These are phyloP conservation scores for Helicoverpa assulta DNA, from an alignment of 2,888 invertebrate species.

Conservation along the genomic window DNA sequence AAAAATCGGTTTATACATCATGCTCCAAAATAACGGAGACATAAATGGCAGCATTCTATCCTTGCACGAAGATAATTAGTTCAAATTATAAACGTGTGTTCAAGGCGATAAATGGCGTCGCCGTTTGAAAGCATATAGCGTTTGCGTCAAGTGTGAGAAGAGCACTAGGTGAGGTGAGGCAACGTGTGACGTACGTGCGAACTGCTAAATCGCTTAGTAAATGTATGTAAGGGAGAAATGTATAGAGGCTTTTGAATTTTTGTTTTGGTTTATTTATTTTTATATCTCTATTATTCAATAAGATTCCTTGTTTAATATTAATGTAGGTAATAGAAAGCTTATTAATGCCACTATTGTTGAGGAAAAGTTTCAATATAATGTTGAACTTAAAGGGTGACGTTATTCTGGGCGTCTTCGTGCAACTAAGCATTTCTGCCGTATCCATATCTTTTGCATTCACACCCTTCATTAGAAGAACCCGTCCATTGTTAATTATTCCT, in stretches of 20 bases:
- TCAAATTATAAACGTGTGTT: slow-evolving; percentile 14
- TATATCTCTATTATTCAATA: no score
- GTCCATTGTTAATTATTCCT: background rate
- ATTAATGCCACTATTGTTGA: no score
- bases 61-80: slow-evolving; percentile 3
- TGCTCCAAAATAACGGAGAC: background rate
- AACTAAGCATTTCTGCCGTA: no score
- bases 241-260: no score
- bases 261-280: no score
- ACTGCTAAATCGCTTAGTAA: background rate
- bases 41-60: background rate
- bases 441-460: background rate
- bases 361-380: no score
- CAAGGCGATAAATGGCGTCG: slow-evolving; percentile 1
- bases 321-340: no score
- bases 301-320: no score
- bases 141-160: slow-evolving; percentile 1
- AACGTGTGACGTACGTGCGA: background rate
- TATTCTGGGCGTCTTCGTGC: no score
- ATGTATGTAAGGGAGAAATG: background rate
- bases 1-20: background rate
- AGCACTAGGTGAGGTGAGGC: background rate
- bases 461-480: background rate
- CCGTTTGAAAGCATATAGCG: background rate
- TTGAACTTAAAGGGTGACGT: no score